These are phyloP conservation scores for Aplodontia rufa DNA, from an alignment of 2,113 vertebrate species.

Conservation along the genomic window DNA sequence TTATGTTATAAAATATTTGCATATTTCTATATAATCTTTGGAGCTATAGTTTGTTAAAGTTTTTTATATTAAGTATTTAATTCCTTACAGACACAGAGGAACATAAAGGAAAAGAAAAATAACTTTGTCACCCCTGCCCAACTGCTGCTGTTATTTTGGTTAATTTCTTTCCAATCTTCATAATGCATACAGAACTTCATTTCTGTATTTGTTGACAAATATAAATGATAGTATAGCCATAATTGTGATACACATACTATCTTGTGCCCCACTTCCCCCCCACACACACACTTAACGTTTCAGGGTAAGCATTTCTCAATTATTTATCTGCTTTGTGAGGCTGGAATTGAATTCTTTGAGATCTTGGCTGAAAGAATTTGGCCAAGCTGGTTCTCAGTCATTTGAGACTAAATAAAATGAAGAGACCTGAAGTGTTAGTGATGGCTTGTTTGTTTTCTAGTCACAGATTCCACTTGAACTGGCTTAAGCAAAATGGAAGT, in stretches of 20 bases:
- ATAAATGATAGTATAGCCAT: background rate
- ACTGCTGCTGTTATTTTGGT: slow-evolving; percentile 30
- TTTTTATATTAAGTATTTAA: slow-evolving; percentile 19
- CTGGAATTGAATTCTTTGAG: slow-evolving; percentile 50
- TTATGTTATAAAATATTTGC: slow-evolving; percentile 40
- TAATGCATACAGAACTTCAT: background rate
- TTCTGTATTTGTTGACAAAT: slow-evolving; percentile 27
- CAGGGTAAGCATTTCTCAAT: slow-evolving; percentile 38
- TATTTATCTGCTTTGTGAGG: slow-evolving; percentile 23
- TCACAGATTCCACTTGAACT: background rate
- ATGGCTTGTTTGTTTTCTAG: slow-evolving; percentile 23
- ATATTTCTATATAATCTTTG: slow-evolving; percentile 29
- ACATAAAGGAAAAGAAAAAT: slow-evolving; percentile 35
- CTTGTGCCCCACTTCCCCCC: background rate
- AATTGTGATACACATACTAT: background rate
- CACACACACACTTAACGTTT: background rate
- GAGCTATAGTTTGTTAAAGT: slow-evolving; percentile 5
- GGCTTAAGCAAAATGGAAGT: background rate
- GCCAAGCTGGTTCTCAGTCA: slow-evolving; percentile 11
- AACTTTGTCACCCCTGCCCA: background rate
- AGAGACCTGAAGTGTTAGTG: background rate
- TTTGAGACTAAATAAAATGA: slow-evolving; percentile 34
- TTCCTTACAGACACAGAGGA: background rate
- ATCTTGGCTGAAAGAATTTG: slow-evolving; percentile 46
- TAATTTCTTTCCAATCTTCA: slow-evolving; percentile 9